Evolutionary conservation across 1,140 invertebrate genomes (phyloP).

Genomic region (Sesamia nonagrioides): DNA sequence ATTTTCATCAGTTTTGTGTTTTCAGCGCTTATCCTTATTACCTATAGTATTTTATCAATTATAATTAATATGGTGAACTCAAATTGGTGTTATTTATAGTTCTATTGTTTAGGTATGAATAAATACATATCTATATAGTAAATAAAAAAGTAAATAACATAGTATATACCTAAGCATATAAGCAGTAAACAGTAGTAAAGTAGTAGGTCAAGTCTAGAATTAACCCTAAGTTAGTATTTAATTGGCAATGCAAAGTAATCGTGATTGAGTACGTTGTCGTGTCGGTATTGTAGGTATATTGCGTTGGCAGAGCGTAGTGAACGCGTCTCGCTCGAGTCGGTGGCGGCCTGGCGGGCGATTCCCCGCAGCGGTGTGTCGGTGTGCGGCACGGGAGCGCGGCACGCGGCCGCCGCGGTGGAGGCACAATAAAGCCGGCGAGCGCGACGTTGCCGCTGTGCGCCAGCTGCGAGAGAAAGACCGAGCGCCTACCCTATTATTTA

Average conservation of each 20-base stretch:
- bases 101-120: constrained; percentile 28
- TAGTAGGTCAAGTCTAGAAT: constrained; percentile 43
- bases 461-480: constrained; percentile 85
- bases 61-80: neutral
- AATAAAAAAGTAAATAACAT: constrained; percentile 52
- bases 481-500: constrained; percentile 87
- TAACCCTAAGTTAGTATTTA: constrained; percentile 24
- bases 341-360: constrained; percentile 51
- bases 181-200: constrained; percentile 43
- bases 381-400: constrained; percentile 17
- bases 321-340: constrained; percentile 76
- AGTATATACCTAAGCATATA: constrained; percentile 60
- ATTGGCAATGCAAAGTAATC: constrained; percentile 57
- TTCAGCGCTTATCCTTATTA: constrained; percentile 62
- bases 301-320: constrained; percentile 62
- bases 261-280: constrained; percentile 61
- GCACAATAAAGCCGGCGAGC: constrained; percentile 68
- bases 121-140: constrained; percentile 51
- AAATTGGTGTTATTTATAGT: constrained; percentile 16
- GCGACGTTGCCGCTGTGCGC: constrained; percentile 81
- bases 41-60: constrained; percentile 2
- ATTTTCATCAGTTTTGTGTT: constrained; percentile 76
- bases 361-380: neutral
- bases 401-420: constrained; percentile 58
- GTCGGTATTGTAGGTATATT: constrained; percentile 75